Conservation (phyloP, 1,140 invertebrate species). For the Papilio xuthus region DNA sequence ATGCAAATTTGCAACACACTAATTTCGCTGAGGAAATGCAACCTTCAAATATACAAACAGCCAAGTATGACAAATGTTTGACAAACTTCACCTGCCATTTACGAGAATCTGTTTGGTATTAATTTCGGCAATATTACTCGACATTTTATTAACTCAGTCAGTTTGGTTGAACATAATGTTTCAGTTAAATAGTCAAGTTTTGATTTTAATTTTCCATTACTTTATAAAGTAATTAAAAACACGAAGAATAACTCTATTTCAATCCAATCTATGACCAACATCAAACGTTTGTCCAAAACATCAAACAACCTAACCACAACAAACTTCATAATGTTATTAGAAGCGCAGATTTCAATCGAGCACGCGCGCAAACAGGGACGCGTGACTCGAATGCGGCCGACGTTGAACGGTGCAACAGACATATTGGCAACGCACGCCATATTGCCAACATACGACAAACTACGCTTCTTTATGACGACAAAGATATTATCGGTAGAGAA, state of each 20-base stretch:
- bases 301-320: background rate
- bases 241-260: background rate
- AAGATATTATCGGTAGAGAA: background rate
- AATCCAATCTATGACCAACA: background rate
- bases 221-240: too few relatives aligned
- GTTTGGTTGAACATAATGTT: too few relatives aligned
- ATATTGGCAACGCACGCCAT: background rate
- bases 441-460: slow-evolving; percentile 27
- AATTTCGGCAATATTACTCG: too few relatives aligned
- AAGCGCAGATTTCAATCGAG: slow-evolving; percentile 45
- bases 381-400: slow-evolving; percentile 44
- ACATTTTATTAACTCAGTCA: too few relatives aligned
- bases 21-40: background rate
- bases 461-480: background rate
- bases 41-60: background rate
- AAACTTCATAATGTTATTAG: slow-evolving; percentile 28
- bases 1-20: slow-evolving; percentile 2
- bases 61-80: background rate
- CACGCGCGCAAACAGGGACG: slow-evolving; percentile 40
- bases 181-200: too few relatives aligned
- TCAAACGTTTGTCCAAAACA: background rate
- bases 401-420: too few relatives aligned
- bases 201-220: too few relatives aligned
- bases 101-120: too few relatives aligned
- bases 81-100: too few relatives aligned